A percentile compares a stretch with the other conserved stretches of the same genome.
Conservation (phyloP, 2,113 vertebrate genomes). For the Lophochroa leadbeateri region DNA sequence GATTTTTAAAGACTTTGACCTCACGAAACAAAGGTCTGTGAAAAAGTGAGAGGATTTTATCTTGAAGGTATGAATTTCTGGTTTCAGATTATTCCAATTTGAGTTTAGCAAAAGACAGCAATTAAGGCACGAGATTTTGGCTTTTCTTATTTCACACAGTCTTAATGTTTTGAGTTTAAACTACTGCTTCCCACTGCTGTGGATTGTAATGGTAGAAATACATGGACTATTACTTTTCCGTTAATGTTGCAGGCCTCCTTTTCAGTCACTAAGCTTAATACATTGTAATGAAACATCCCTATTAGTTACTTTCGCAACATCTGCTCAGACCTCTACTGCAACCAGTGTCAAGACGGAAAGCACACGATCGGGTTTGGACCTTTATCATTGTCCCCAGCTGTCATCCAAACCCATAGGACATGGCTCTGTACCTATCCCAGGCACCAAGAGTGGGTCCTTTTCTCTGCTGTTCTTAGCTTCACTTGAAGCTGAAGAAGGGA, state of each 20-base stretch:
- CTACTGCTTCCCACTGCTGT: background rate
- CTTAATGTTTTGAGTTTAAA: background rate
- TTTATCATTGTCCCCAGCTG: background rate
- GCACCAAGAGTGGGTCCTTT: background rate
- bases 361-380: background rate
- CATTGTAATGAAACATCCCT: background rate
- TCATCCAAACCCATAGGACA: background rate
- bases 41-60: constrained; percentile 11
- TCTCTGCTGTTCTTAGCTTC: background rate
- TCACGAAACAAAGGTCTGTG: background rate
- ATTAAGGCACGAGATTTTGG: background rate
- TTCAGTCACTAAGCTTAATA: background rate
- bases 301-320: background rate
- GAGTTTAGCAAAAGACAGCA: background rate
- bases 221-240: background rate
- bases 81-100: background rate
- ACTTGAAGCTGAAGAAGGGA: background rate
- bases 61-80: constrained; percentile 4
- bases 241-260: background rate
- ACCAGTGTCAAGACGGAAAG: background rate
- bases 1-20: constrained; percentile 34
- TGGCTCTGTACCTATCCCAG: background rate
- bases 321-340: background rate
- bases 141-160: background rate
- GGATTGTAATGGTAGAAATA: constrained; percentile 1